These are phyloP conservation scores for Euzetes globulus DNA, from an alignment of 2,888 invertebrate genomes.

Conservation along the genomic window DNA sequence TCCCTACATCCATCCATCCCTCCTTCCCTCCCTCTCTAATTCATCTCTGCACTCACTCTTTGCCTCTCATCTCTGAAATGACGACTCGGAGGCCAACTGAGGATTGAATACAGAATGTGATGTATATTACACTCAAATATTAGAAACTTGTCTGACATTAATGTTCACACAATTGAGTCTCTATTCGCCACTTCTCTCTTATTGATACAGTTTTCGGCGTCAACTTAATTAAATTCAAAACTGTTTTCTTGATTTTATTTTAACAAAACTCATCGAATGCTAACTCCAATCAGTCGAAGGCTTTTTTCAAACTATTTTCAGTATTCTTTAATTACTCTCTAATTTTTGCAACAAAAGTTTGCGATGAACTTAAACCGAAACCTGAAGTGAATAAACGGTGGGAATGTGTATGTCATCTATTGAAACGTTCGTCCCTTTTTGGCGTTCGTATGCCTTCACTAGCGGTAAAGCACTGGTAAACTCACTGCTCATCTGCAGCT, in stretches of 20 bases:
- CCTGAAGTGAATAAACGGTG: neutral
- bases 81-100: slow-evolving; percentile 28
- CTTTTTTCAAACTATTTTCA: too few species aligned
- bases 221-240: neutral
- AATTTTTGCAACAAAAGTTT: too few species aligned
- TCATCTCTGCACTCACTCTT: neutral
- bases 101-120: neutral
- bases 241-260: too few species aligned
- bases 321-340: too few species aligned
- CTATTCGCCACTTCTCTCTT: neutral
- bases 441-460: neutral
- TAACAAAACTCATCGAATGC: too few species aligned
- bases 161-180: neutral
- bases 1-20: slow-evolving; percentile 2
- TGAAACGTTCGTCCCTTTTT: neutral
- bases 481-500: slow-evolving; percentile 23
- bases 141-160: neutral
- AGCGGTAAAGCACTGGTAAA: neutral
- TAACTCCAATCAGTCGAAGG: too few species aligned
- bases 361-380: neutral
- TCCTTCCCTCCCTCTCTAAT: neutral
- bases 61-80: slow-evolving; percentile 19
- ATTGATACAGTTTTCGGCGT: neutral
- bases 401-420: neutral
- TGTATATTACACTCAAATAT: neutral